Base-by-base conservation (phyloP, 2,797 vertebrate genomes). In the Pogonophryne albipinna region DNA sequence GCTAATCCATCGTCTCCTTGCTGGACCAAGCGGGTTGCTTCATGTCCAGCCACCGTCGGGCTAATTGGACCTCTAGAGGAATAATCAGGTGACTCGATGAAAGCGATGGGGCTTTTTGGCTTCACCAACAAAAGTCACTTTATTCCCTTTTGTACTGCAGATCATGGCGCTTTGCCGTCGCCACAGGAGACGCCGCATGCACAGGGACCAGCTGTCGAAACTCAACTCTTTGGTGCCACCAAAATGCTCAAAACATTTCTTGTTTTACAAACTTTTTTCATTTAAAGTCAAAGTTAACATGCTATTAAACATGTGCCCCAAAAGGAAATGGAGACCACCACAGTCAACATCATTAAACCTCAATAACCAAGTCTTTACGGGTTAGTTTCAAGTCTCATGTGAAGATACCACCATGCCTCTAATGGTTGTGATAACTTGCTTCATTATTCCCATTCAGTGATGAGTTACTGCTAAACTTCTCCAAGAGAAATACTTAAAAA, bases 41-140 rank as follows among this genome's bases (percentile, higher is more conserved):
- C 55, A 87, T 77, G 76, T 84, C 66, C 81, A 31, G 81, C 84
- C 87, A 76, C 20, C 3, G 47, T 44, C 49, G 70, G 75, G 68
- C 19, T 93, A 94, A 92, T 94, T 92, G 83, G 59, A 57, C 89
- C 80, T 86, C 77, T 56, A 63, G 79, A 93, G 77, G 42, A 91
- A 84, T 73, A 88, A 86, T 90, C 88, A 89, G 60, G 44, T 82
- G 80, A 86, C 50, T 76, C 87, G 78, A 89, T 16, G 88, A 93
- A 91, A 74, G 84, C n/a, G 80, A 84, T 57, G 17, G 14, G 58
- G 62, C 49, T 71, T 10, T 73, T 81, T 82, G 6, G 45, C 66
- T 83, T 83, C 82, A 45, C 78, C 82, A 71, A 89, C 85, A 89
- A 80, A 88, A 9, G 42, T 74, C 63, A 66, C 50, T 59, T 76